Base-by-base conservation (phyloP, 2,888 invertebrate genomes). In the Craniophora ligustri region DNA sequence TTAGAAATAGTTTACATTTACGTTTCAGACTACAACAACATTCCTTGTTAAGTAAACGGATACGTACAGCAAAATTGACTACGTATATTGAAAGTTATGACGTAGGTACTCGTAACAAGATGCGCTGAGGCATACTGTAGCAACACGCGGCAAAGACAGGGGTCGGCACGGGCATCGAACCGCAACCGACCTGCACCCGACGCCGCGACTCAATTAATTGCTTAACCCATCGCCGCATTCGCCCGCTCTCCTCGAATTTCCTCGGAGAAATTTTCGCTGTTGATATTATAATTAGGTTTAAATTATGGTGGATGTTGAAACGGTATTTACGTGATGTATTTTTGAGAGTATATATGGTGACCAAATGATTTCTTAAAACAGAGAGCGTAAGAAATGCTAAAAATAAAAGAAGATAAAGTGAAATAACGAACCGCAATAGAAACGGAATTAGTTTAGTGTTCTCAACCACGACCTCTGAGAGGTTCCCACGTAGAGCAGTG, bases 131-230 rank as follows among this genome's bases (percentile, higher is more conserved):
- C 67, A 65, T 64, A 63, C 38, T 47, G 60, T 59, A 68, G 58
- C 49, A 35, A 54, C 72, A 75, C 58, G 51, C 74, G 62, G 71
- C 67, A 65, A 72, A 66, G 79, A 78, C 78, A 78, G 70, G 78
- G 78, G 78, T 72, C 72, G 44, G 63, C 57, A 54, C 45, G 72
- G 71, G 75, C 76, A 76, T 75, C 78, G 79, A 78, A 82, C 82
- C 83, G 76, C 82, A 82, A 77, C 62, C 72, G 58, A 62, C 76
- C 79, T 78, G 77, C 73, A 62, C 75, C 57, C 78, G 77, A 79
- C 75, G 69, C 71, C 56, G 61, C 58, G 57, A 60, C 72, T 63
- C 65, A 79, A 76, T 79, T 82, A 82, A 79, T 82, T 78, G 74
- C 77, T 73, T 64, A 63, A 69, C 66, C 65, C 62, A 48, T 39